Percentiles rank a stretch among this genome's conserved stretches.
Evolutionary conservation across 2,888 invertebrate genomes (phyloP).

Genomic region (Tetropium fuscum): DNA sequence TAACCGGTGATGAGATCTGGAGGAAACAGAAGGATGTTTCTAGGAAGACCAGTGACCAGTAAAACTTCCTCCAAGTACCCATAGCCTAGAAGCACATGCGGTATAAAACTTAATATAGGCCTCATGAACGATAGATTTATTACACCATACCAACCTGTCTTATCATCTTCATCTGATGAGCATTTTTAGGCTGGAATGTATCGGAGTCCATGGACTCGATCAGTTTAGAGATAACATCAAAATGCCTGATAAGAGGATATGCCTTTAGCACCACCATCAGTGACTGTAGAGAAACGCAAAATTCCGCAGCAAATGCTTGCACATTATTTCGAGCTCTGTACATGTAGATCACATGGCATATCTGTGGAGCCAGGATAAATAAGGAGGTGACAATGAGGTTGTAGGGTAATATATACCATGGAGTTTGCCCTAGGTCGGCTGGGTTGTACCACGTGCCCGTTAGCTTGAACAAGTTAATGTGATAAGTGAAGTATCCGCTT

Average conservation of each 20-base stretch:
- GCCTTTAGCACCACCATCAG: constrained; percentile 33
- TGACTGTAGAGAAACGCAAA: constrained; percentile 33
- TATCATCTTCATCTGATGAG: constrained; percentile 17
- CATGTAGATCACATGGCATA: constrained; percentile 39
- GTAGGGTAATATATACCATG: constrained; percentile 11
- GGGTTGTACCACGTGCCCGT: constrained; percentile 7
- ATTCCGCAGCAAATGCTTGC: constrained; percentile 36
- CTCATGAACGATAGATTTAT: background rate
- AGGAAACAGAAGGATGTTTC: constrained; percentile 7
- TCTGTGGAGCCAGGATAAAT: constrained; percentile 33
- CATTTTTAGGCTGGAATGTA: constrained; percentile 24
- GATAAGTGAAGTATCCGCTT: constrained; percentile 4
- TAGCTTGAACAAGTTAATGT: background rate
- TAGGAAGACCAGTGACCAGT: constrained; percentile 9
- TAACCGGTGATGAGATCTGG: constrained; percentile 18
- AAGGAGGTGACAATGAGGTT: constrained; percentile 10
- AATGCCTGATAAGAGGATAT: constrained; percentile 24
- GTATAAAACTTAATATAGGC: too few species aligned
- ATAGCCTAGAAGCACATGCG: constrained; percentile 19
- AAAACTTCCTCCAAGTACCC: constrained; percentile 23
- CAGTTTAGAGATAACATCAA: constrained; percentile 22
- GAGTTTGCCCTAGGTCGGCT: background rate
- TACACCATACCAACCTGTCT: constrained; percentile 17
- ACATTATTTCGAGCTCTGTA: constrained; percentile 36
- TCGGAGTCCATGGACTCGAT: constrained; percentile 28